Base-by-base conservation (phyloP, 2,113 vertebrate species). In the Triplophysa siluroides region DNA sequence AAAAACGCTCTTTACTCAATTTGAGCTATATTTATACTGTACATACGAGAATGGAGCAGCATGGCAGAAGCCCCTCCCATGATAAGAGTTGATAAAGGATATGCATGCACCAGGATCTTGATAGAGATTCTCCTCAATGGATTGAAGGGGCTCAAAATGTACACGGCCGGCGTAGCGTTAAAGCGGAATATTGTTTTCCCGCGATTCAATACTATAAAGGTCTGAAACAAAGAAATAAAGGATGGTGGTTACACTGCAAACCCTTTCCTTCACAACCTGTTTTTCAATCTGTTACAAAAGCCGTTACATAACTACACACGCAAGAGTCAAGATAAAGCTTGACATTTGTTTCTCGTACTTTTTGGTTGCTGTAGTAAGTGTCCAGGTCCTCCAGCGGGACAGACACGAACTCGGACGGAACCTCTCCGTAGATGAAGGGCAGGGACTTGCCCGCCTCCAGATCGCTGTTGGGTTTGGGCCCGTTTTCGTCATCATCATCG, bases 171-270 rank as follows among this genome's bases (percentile, higher is more conserved):
- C 66, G 96, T 97, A 94, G 98, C 97, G 90, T 96, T 98, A 95
- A 99, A 99, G 80, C 98, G 95, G 88, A 96, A 99, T 86, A 99
- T 97, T 85, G 95, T 89, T 92, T 99, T 99, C 86, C 95, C 96
- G 81, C 89, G 96, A 92, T 99, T 99, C 95, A 99, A 94, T 94
- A 99, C 97, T 98, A 99, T 98, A 93, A 99, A 99, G 50, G 96
- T 99, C 97, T 99, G 93, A 93, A 93, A 95, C 87, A 91, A 79
- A 88, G 86, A 91, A 76, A 91, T 19, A 87, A 62, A 1, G 5
- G 14, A 73, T 50, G 38, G 21, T 61, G 16, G 19, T 79, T 65
- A 65, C 26, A 77, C 26, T 16, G 24, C 23, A 76, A 14, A 64
- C 5, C 5, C 24, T 71, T 16, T 29, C n/a, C 54, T 21, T 21